A percentile compares a stretch with the other conserved stretches of the same genome.
These are phyloP conservation scores for Mastomys natalensis DNA, from an alignment of 2,113 vertebrate species.

Conservation along the genomic window DNA sequence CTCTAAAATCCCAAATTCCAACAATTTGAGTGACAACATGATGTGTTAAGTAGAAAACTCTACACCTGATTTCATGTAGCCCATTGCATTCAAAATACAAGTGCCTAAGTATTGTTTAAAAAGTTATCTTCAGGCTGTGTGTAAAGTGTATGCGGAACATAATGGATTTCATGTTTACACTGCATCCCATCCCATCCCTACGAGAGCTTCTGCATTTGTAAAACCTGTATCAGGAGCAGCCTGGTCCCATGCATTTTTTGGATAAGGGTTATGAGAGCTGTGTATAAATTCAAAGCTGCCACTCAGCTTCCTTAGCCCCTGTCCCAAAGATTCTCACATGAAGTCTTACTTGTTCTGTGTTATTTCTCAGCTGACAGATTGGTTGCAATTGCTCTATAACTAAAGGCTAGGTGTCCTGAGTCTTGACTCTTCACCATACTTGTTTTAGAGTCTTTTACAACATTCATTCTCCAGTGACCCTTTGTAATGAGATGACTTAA, in stretches of 20 bases:
- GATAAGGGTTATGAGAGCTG: neutral
- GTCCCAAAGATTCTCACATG: neutral
- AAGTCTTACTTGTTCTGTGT: neutral
- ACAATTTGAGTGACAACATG: neutral
- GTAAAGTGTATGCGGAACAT: neutral
- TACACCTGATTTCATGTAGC: neutral
- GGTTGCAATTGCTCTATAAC: neutral
- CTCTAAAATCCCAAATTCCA: neutral
- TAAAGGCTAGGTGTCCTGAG: neutral
- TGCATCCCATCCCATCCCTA: neutral
- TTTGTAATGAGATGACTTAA: neutral
- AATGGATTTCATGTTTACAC: neutral
- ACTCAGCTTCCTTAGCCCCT: neutral
- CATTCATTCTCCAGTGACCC: neutral
- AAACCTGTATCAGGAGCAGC: neutral
- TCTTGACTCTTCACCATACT: neutral
- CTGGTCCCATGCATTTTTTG: neutral
- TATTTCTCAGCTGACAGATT: conserved; percentile 45
- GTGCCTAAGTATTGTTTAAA: neutral
- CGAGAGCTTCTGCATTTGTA: neutral
- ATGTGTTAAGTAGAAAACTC: neutral
- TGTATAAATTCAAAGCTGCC: conserved; percentile 20
- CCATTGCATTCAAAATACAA: neutral
- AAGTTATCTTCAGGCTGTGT: neutral
- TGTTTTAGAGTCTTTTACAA: neutral